Percentiles rank a stretch among this genome's conserved stretches.
Conservation (phyloP, 2,113 vertebrate species). For the Struthidea cinerea region DNA sequence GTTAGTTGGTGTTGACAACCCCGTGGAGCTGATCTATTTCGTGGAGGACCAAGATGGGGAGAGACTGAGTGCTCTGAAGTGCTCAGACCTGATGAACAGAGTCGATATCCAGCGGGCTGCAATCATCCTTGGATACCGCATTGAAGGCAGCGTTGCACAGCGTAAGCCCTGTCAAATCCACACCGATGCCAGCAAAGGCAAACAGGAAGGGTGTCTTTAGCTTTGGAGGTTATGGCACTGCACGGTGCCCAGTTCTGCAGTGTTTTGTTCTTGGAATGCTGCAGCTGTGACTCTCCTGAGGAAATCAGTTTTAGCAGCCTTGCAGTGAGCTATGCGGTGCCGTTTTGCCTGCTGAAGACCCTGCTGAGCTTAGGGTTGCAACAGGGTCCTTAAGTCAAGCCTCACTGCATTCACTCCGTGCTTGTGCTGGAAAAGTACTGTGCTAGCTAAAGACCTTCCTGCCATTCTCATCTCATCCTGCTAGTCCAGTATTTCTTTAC, state of each 20-base stretch:
- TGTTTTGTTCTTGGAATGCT: background rate
- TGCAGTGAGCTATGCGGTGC: background rate
- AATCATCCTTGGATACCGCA: constrained; percentile 93
- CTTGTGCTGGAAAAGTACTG: background rate
- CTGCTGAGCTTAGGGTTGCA: background rate
- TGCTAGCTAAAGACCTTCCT: background rate
- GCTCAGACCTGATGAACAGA: constrained; percentile 85
- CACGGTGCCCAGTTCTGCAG: background rate
- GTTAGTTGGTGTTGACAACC: constrained; percentile 80
- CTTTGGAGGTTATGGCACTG: background rate
- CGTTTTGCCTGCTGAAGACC: background rate
- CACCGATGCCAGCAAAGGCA: background rate
- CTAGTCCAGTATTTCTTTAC: background rate
- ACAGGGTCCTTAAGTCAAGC: background rate
- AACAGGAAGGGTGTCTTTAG: background rate
- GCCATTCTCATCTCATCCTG: background rate
- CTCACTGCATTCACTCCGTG: background rate
- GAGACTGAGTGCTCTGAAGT: constrained; percentile 80
- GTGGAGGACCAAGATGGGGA: constrained; percentile 86
- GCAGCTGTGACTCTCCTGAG: background rate
- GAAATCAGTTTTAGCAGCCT: background rate
- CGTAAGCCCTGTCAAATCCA: constrained; percentile 76
- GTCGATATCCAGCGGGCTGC: constrained; percentile 92
- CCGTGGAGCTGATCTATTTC: constrained; percentile 92
- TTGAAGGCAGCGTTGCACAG: constrained; percentile 87